Evolutionary conservation across 1,140 invertebrate genomes (phyloP), one percentile per base, ranked within the genome.

Genomic region (Nixonia krombeini): DNA sequence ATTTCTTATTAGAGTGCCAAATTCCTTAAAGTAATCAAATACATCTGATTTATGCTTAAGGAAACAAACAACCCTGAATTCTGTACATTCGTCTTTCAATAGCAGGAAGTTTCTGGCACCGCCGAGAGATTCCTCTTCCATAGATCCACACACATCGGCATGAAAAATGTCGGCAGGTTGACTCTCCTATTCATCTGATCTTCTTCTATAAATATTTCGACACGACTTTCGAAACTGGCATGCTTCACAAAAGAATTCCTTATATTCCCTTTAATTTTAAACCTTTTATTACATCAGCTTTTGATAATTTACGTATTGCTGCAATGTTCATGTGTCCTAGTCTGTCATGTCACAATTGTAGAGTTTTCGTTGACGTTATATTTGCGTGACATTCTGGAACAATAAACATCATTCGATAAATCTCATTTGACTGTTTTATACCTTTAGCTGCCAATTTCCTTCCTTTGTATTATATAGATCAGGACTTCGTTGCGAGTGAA

Each of bases 141-240:
- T 81, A 31, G 81, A 80, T 46, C 82, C 84, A 63, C 73, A 81
- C 0, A 84, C 53, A 74, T 87, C 85, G n/a, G 66, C 75, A 51
- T 85, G 81, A 4, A 84, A 53, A 9, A n/a, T 83, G 25, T 41
- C 86, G 78, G 12, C 75, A 75, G 73, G 74, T 18, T 70, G 23
- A 9, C 13, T 16, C 6, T 18, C 33, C 15, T 10, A 35, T 46
- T 21, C 31, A 42, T 52, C 35, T 13, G 28, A 25, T 40, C 68
- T n/a, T 4, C 33, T 66, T 73, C 1, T 65, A 26, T 37, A 77
- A 77, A 46, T 61, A 51, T 0, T 53, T 2, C 67, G 8, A 16
- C 29, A 18, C 21, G 75, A 70, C 16, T 78, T 79, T 0, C 74
- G 71, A 59, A 74, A 62, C 21, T 46, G 61, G 71, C 75, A 81